Base-by-base conservation (phyloP, 2,797 vertebrate species). In the Tolypeutes matacus region DNA sequence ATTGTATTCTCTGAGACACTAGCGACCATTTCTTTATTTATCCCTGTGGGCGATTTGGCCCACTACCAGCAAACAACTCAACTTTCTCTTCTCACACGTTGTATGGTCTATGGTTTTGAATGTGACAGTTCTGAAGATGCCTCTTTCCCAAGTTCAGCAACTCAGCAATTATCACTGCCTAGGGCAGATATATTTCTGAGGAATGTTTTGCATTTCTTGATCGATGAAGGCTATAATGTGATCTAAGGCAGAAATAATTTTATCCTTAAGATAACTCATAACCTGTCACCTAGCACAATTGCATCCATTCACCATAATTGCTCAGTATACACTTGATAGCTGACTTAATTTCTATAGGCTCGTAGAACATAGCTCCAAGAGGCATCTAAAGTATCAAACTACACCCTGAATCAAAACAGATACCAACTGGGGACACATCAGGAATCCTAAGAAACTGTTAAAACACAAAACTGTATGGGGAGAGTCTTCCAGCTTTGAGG, bases 361-460 rank as follows among this genome's bases (percentile, higher is more conserved):
- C 53, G 31, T 3, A 9, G 11, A 46, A 56, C 27, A 27, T 0
- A 18, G 29, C 2, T 17, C 0, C 2, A 2, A 25, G n/a, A 46
- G 11, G 4, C 8, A 31, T 2, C 5, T 6, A 1, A 6, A 34
- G 14, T 27, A 18, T 7, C 53, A 53, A 2, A 1, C 8, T 42
- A 46, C 2, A 1, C 6, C 23, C 49, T 2, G 36, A 5, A 18
- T 12, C 27, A 58, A 23, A 58, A 12, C 2, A 34, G 75, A n/a
- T 7, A 8, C 17, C 8, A 9, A 2, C 2, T 18, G 15, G 17
- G 3, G 39, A 6, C 34, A 36, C 0, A 11, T 14, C 7, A 17
- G 27, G 51, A 62, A 88, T 56, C 70, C 25, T 34, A 42, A 60
- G 69, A 58, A 34, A n/a, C 49, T 23, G 2, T 5, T 36, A 9